A percentile compares a stretch with the other conserved stretches of the same genome.
phyloP scores from a whole-genome alignment of 2,797 vertebrate genomes.

The Rhabdomys pumilio region DNA sequence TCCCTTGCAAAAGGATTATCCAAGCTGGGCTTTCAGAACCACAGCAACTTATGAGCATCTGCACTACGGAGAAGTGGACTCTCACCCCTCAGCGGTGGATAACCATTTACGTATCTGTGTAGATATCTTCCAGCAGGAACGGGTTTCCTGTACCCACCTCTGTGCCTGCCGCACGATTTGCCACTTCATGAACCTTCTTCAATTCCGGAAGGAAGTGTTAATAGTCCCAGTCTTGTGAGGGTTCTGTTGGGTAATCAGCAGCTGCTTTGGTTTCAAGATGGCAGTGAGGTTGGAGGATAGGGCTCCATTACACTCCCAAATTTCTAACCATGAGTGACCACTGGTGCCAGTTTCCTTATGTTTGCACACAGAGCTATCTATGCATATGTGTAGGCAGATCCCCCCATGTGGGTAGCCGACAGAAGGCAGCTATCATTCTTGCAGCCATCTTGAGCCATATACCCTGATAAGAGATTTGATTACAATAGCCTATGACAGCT shows the following conservation, averaged over 20 bases:
- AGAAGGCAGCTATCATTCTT: no score
- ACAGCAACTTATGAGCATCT: background rate
- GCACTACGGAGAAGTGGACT: background rate
- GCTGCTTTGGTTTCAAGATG: background rate
- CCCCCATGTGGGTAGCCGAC: no score
- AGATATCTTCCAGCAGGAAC: background rate
- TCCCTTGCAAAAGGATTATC: no score
- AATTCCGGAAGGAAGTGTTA: background rate
- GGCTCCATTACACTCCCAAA: background rate
- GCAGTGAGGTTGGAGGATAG: no score
- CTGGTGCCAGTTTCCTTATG: background rate
- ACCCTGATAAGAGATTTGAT: no score
- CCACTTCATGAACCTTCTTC: background rate
- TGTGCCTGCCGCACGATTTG: background rate
- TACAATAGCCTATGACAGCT: no score
- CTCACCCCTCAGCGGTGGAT: background rate
- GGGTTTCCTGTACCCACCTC: background rate
- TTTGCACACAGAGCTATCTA: background rate
- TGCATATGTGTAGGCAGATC: background rate
- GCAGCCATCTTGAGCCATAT: no score
- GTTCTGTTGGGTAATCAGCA: background rate
- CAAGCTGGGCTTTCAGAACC: background rate
- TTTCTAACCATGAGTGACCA: background rate
- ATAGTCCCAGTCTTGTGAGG: background rate
- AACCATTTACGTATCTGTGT: background rate